Evolutionary conservation across 2,888 invertebrate species (phyloP), one percentile per base, ranked within the genome.

Genomic region (Parthenolecanium corni): DNA sequence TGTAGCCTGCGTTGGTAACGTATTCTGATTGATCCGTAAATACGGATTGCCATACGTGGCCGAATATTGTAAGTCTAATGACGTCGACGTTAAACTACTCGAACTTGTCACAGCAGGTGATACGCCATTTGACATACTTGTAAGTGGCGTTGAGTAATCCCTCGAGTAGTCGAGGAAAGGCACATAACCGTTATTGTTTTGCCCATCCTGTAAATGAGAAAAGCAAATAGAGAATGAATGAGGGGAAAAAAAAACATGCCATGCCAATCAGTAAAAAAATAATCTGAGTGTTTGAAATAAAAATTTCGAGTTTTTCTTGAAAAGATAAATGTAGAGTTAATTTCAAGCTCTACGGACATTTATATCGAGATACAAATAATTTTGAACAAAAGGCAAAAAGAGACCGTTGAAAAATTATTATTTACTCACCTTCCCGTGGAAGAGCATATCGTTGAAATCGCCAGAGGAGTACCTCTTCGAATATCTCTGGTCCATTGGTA

Each of bases 11-110:
- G 86, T 86, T 46, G 87, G 86, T 52, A 87, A 86, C 20, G 86
- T 83, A 85, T 5, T 84, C 86, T 74, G 86, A 86, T 64, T 78
- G 78, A 82, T 82, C 71, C 90, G 78, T 67, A 90, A 76, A 74
- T 91, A 91, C 1, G 91, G 91, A 74, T 92, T 92, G 64, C 89
- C 88, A 71, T 92, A 92, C 6, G 89, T 85, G 40, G 92, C 91
- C 56, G 89, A 89, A 73, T 86, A 92, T 67, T 90, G 78, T 1
- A 90, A 89, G 36, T 58, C 73, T 62, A 73, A 71, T 54, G 73
- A 73, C 56, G 73, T 72, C 56, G 71, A 71, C 57, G 70, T 68
- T 36, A 47, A 21, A 3, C 38, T 31, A 76, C 77, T 1, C 76
- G 77, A 2, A 74, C 74, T 62, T 71, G 75, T 36, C 25, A 56